Evolutionary conservation across 2,113 vertebrate genomes (phyloP).

Genomic region (Podarcis raffonei): DNA sequence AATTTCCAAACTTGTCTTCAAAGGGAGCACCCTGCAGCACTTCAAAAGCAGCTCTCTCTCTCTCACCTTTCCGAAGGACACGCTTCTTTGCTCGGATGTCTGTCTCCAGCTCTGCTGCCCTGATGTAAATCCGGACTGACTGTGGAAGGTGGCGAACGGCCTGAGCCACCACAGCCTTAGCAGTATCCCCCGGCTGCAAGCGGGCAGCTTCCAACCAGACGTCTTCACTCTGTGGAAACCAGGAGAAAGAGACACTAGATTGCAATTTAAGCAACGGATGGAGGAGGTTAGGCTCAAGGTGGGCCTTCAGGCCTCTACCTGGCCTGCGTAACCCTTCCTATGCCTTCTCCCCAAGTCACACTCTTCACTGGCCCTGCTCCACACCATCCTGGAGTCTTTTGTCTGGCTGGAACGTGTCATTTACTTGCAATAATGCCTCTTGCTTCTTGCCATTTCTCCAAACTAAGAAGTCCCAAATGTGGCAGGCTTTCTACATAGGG

Average conservation of each 20-base stretch:
- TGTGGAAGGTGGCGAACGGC: constrained; percentile 94
- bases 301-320: no score
- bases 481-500: no score
- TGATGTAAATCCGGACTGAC: constrained; percentile 95
- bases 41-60: neutral
- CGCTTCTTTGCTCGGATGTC: constrained; percentile 96
- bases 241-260: neutral
- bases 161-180: constrained; percentile 96
- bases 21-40: neutral
- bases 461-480: no score
- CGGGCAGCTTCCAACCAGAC: constrained; percentile 97
- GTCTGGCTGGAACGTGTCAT: no score
- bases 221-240: constrained; percentile 88
- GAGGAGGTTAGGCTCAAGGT: no score
- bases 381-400: no score
- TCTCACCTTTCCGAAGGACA: constrained; percentile 93
- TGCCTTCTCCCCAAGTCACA: no score
- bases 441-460: no score
- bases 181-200: constrained; percentile 95
- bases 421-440: no score
- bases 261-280: neutral
- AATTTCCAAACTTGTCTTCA: neutral
- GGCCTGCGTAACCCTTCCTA: no score
- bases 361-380: no score
- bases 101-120: constrained; percentile 95